Evolutionary conservation across 2,113 vertebrate species (phyloP).

Genomic region (Psilopsiagon aurifrons): DNA sequence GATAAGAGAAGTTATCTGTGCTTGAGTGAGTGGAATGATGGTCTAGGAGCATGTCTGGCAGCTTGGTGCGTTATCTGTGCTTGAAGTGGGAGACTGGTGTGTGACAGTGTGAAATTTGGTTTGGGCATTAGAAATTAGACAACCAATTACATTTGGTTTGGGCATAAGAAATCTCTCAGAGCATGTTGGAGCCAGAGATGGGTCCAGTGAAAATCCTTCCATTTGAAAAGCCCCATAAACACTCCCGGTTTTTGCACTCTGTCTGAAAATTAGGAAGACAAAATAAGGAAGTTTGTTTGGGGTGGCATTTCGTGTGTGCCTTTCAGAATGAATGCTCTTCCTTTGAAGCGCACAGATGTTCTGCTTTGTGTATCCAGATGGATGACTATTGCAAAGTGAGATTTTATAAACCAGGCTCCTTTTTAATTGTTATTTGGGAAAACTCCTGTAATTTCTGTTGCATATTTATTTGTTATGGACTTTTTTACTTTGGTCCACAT

Average conservation of each 20-base stretch:
- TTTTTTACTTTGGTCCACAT: neutral
- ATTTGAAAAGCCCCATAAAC: neutral
- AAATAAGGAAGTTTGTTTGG: neutral
- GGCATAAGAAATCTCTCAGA: neutral
- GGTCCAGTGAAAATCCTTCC: neutral
- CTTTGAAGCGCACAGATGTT: neutral
- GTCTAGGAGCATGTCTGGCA: neutral
- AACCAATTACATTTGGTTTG: neutral
- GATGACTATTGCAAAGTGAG: neutral
- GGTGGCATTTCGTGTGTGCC: accelerated
- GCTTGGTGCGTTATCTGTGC: neutral
- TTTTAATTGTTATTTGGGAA: neutral
- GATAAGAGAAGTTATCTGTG: neutral
- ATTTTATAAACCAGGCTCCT: neutral
- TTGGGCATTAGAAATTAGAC: too few relatives aligned
- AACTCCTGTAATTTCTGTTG: neutral
- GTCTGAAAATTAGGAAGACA: neutral
- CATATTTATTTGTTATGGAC: neutral
- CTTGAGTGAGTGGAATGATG: neutral
- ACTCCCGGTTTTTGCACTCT: neutral
- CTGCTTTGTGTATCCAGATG: neutral
- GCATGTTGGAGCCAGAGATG: neutral
- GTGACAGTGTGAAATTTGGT: neutral
- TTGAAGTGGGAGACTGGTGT: neutral
- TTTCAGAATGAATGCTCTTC: neutral